Base-by-base conservation (phyloP, 1,140 invertebrate genomes). In the Anoplophora glabripennis region DNA sequence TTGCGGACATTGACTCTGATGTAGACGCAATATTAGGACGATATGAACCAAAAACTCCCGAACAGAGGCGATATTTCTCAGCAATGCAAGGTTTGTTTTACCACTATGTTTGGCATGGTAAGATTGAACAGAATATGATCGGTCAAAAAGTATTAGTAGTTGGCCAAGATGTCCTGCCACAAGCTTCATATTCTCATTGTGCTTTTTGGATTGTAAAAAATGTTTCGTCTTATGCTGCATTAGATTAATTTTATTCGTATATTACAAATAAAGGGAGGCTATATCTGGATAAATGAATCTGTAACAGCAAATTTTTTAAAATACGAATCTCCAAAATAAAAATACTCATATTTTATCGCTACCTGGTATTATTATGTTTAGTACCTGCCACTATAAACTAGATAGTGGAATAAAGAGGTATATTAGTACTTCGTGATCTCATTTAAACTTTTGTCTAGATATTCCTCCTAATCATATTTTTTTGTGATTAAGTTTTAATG, bases 11-110 rank as follows among this genome's bases (percentile, higher is more conserved):
- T 1, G 83, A 86, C 64, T 80, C 82, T 7, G 88, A 90, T 69
- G 81, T 91, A 0, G 84, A 86, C 44, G 89, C 89, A 0, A 92
- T 93, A 61, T 77, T 93, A 4, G 89, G 89, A 0, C 81, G 85
- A 11, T 89, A 89, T 57, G 83, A 86, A 46, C 81, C 86, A 0
- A 83, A 82, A 52, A 85, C 83, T 12, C 83, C 84, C 0, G 86
- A 86, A 63, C 86, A 90, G 66, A 81, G 85, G 45, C 78, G 86
- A 17, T 92, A 87, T 61, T 82, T 89, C 35, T 83, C 84, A 1
- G 86, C 89, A 2, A 90, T 93, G 78, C 89, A 92, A 68, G 84
- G 88, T 51, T 72, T 92, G 0, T 93, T 93, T 72, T 92, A 91
- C 68, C 83, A 87, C 61, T 93, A 84, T 63, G 89, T 92, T 0